Base-by-base conservation (phyloP, 2,888 invertebrate genomes). In the Argyresthia goedartella region DNA sequence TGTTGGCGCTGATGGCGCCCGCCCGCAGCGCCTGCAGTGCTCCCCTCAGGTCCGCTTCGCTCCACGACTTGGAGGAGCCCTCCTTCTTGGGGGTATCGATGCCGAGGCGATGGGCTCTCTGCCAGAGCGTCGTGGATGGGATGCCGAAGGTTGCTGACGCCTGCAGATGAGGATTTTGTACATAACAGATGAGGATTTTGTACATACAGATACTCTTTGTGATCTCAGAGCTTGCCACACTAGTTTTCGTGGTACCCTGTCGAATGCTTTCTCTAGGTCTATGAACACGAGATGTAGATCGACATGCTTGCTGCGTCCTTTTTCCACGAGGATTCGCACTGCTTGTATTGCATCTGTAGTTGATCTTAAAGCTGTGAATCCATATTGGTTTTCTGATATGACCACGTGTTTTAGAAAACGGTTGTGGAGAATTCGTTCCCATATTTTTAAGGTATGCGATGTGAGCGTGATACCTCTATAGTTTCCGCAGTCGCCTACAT, bases 81-180 rank as follows among this genome's bases (percentile, higher is more conserved):
- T 95, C 95, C 80, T 95, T 95, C 87, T 96, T 96, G 54, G 95
- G 95, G 56, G 95, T 96, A 79, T 95, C 95, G 73, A 96, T 96
- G 60, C 95, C 95, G 67, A 95, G 84, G 52, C 95, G 89, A 79
- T 95, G 95, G 36, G 96, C 96, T 60, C 95, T 89, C 80, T 96
- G 95, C 96, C 96, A 96, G 41, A 96, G 87, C 11, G 95, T 96
- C 50, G 96, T 96, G 52, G 95, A 95, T 51, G 96, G 96, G 67
- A 96, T 96, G 60, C 95, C 95, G 76, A 92, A 96, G 16, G 92
- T 92, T 45, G 95, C 92, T 61, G 93, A 92, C 52, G 94, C 92
- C 90, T 90, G 66, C 8, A 2, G 16, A 10, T 11, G 11, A 41
- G 10, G 6, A 41, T 41, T 10, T 1, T 41, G 9, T 39, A 39